Evolutionary conservation across 2,888 invertebrate genomes (phyloP).

Genomic region (Parapristionchus giblindavisi): DNA sequence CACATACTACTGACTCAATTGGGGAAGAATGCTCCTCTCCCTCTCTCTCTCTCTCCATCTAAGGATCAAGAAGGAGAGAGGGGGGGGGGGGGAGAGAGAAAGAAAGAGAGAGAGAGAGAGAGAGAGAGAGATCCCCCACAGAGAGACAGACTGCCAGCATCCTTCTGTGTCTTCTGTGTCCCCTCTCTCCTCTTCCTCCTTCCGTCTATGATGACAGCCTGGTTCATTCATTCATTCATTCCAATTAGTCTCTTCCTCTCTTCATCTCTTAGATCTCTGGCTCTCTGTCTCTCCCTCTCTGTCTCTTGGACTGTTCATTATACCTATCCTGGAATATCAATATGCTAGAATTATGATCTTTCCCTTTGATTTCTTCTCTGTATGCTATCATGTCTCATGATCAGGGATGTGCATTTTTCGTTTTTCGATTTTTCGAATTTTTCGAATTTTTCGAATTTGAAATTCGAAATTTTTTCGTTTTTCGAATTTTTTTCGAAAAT

Average conservation of each 20-base stretch:
- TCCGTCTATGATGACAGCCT: slow-evolving; percentile 15
- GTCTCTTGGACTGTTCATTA: neutral
- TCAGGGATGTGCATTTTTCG: too few species aligned
- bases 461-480: too few species aligned
- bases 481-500: too few species aligned
- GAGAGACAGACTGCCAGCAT: neutral
- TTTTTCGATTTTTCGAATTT: too few species aligned
- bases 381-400: too few species aligned
- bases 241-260: neutral
- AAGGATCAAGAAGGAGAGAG: neutral
- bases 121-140: slow-evolving; percentile 5
- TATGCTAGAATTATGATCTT: too few species aligned
- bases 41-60: neutral
- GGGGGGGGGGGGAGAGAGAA: slow-evolving; percentile 22
- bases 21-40: too few species aligned
- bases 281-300: neutral
- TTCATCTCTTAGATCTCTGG: neutral
- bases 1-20: too few species aligned
- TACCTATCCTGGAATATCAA: neutral
- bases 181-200: neutral
- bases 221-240: neutral
- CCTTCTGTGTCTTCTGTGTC: slow-evolving; percentile 25
- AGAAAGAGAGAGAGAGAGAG: neutral
- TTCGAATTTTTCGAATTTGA: too few species aligned
- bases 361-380: too few species aligned